phyloP scores from a whole-genome alignment of 2,797 vertebrate species.

The Galaxias olidus region DNA sequence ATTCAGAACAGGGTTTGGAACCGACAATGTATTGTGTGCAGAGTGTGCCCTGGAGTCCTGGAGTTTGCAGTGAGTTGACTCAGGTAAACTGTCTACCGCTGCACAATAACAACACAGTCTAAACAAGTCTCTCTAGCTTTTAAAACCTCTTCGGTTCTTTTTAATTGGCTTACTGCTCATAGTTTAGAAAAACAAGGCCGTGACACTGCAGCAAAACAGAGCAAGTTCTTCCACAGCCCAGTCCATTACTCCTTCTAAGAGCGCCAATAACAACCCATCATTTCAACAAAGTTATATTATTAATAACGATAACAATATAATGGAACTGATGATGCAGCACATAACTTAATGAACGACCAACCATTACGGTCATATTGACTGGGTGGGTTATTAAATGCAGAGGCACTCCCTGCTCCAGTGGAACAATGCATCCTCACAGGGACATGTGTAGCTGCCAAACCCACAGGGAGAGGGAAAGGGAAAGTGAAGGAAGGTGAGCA shows the following conservation, averaged over 20 bases:
- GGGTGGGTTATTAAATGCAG: constrained; percentile 24
- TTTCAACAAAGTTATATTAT: constrained; percentile 21
- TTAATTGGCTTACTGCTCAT: background rate
- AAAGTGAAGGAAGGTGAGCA: background rate
- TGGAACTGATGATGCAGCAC: constrained; percentile 23
- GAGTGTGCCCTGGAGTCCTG: too few relatives aligned
- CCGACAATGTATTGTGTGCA: too few relatives aligned
- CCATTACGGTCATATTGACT: constrained; percentile 29
- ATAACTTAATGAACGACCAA: constrained; percentile 23
- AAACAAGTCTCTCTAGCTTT: too few relatives aligned
- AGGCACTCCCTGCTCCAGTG: background rate
- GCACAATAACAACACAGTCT: background rate
- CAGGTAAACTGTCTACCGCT: too few relatives aligned
- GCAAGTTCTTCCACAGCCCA: background rate
- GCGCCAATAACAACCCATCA: constrained; percentile 22
- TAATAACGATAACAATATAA: constrained; percentile 19
- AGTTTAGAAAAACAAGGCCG: constrained; percentile 26
- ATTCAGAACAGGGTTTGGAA: too few relatives aligned
- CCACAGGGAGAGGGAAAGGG: background rate
- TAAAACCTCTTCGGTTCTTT: too few relatives aligned
- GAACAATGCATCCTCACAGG: constrained; percentile 7
- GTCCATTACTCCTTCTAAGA: constrained; percentile 13
- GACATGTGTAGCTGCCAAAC: background rate
- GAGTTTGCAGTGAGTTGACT: too few relatives aligned
- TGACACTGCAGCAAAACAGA: constrained; percentile 5